phyloP scores from a whole-genome alignment of 2,888 invertebrate genomes.

The Meganola albula region DNA sequence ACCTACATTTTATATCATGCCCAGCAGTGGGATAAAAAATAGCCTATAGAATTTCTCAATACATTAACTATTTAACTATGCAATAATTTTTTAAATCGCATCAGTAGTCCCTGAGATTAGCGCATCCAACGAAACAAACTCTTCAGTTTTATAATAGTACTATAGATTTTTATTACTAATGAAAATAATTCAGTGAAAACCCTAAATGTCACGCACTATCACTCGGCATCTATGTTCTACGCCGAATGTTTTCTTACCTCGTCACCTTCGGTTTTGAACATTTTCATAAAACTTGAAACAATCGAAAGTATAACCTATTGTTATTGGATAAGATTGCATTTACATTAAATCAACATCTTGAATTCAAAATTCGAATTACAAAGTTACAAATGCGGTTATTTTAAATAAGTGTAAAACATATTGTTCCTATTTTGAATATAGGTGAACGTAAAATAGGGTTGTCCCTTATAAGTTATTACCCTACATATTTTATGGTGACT shows the following conservation, averaged over 20 bases:
- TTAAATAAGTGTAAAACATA: conserved; percentile 23
- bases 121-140: too few species aligned
- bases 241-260: conserved; percentile 70
- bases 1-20: too few species aligned
- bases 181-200: conserved; percentile 32
- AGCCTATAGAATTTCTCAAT: too few species aligned
- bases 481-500: conserved; percentile 53
- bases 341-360: conserved; percentile 6
- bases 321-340: too few species aligned
- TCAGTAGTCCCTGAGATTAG: too few species aligned
- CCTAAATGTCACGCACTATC: conserved; percentile 66
- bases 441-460: conserved; percentile 13
- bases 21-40: too few species aligned
- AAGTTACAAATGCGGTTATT: conserved; percentile 15
- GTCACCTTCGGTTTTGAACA: conserved; percentile 55
- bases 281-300: conserved; percentile 10
- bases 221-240: conserved; percentile 63
- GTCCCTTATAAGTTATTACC: conserved; percentile 42
- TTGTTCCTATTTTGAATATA: conserved; percentile 8
- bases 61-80: too few species aligned
- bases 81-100: too few species aligned
- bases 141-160: too few species aligned
- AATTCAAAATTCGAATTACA: conserved; percentile 26
- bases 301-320: too few species aligned
- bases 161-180: too few species aligned